These are phyloP conservation scores for Bombus balteatus DNA, from an alignment of 1,140 invertebrate genomes.

Conservation along the genomic window DNA sequence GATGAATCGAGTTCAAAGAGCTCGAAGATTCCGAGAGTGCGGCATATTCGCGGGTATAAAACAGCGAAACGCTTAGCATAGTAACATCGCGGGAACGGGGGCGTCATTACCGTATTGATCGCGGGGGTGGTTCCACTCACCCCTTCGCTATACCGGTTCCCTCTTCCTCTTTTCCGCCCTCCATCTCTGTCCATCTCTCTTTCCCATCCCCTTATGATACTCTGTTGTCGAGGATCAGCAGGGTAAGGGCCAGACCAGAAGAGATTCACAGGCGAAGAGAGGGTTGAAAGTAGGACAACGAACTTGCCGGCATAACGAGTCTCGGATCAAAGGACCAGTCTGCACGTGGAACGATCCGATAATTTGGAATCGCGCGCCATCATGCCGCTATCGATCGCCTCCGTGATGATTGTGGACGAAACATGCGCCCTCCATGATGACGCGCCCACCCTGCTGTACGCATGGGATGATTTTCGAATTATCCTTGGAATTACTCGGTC, in stretches of 20 bases:
- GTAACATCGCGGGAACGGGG: slow-evolving; percentile 60
- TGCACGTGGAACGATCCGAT: slow-evolving; percentile 39
- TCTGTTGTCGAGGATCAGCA: slow-evolving; percentile 25
- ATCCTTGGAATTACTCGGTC: background rate
- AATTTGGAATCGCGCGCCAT: slow-evolving; percentile 47
- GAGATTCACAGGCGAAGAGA: slow-evolving; percentile 47
- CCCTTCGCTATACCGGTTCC: slow-evolving; percentile 13
- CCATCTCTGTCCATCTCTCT: slow-evolving; percentile 3
- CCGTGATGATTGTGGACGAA: slow-evolving; percentile 22
- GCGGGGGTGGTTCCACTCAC: slow-evolving; percentile 60
- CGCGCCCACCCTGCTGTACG: background rate
- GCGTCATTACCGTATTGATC: slow-evolving; percentile 72
- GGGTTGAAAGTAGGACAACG: slow-evolving; percentile 72
- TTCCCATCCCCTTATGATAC: background rate
- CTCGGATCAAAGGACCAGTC: slow-evolving; percentile 53
- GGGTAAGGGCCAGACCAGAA: slow-evolving; percentile 37
- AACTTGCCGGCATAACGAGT: slow-evolving; percentile 60
- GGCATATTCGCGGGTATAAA: slow-evolving; percentile 67
- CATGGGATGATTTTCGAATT: background rate
- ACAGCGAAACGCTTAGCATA: slow-evolving; percentile 72
- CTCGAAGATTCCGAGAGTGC: slow-evolving; percentile 26
- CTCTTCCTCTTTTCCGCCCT: background rate
- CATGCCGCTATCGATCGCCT: slow-evolving; percentile 37
- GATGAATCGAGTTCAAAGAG: slow-evolving; percentile 55
- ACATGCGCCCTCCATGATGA: slow-evolving; percentile 27